These are phyloP conservation scores for Carassius carassius DNA, from an alignment of 2,113 vertebrate species.

Conservation along the genomic window DNA sequence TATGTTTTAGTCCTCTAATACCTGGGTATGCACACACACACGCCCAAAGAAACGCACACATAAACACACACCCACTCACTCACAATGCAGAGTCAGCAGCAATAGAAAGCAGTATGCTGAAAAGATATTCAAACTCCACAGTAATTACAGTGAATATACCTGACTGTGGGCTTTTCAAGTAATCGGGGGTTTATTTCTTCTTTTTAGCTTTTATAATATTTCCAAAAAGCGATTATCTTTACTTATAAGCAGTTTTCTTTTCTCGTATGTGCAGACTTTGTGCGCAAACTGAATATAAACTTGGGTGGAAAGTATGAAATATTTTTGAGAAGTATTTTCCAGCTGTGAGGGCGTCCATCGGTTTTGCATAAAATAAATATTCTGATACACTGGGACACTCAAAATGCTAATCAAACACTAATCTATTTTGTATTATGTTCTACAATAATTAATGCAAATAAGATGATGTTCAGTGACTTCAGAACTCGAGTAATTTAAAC, in stretches of 20 bases:
- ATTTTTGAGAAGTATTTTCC: background rate
- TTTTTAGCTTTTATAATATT: conserved; percentile 40
- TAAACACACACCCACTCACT: conserved; percentile 22
- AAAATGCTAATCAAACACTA: conserved; percentile 8
- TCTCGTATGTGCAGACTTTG: conserved; percentile 21
- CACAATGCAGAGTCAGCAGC: conserved; percentile 50
- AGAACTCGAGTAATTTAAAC: background rate
- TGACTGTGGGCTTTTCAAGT: conserved; percentile 54
- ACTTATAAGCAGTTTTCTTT: conserved; percentile 39
- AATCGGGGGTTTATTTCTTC: conserved; percentile 40
- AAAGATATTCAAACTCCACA: conserved; percentile 47
- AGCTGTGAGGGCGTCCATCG: background rate
- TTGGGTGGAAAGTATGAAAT: background rate
- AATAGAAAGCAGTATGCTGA: conserved; percentile 37
- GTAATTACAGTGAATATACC: conserved; percentile 56
- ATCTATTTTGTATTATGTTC: conserved; percentile 14
- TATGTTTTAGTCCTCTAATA: conserved; percentile 37
- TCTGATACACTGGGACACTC: background rate
- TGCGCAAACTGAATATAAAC: conserved; percentile 10
- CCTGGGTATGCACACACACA: conserved; percentile 17
- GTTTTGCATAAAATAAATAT: background rate
- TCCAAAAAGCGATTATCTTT: conserved; percentile 40
- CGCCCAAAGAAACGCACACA: conserved; percentile 16
- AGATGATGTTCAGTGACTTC: background rate
- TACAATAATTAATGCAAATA: conserved; percentile 24